Conservation (phyloP, 2,888 invertebrate species). For the Leucania comma region DNA sequence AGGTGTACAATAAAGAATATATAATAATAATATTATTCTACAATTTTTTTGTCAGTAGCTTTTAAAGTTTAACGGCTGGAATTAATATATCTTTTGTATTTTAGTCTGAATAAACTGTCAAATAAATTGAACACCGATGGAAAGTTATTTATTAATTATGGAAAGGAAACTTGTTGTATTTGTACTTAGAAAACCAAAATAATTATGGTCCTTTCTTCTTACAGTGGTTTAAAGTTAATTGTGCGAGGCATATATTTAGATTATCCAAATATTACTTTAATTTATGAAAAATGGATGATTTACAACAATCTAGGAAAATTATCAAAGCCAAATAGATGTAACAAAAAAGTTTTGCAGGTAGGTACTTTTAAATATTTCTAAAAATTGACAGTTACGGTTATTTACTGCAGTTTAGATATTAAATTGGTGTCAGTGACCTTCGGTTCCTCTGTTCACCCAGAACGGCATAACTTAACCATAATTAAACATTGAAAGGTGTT, state of each 20-base stretch:
- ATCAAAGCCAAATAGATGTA: background rate
- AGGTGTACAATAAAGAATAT: too few relatives aligned
- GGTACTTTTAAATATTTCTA: too few relatives aligned
- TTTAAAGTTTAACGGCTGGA: too few relatives aligned
- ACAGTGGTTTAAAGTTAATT: background rate
- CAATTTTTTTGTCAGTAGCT: too few relatives aligned
- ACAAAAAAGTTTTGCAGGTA: background rate
- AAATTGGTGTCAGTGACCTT: background rate
- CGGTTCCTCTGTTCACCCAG: background rate
- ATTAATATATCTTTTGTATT: too few relatives aligned
- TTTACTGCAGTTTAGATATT: too few relatives aligned
- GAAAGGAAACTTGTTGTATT: too few relatives aligned
- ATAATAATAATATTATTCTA: too few relatives aligned
- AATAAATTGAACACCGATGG: too few relatives aligned
- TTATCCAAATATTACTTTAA: background rate
- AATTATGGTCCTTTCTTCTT: background rate
- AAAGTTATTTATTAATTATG: too few relatives aligned
- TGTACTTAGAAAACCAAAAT: background rate
- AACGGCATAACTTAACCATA: background rate
- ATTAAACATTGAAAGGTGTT: background rate
- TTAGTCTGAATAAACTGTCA: too few relatives aligned
- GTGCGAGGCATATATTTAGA: background rate
- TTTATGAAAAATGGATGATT: constrained; percentile 76
- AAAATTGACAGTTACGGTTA: too few relatives aligned
- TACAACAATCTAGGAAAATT: constrained; percentile 60